Evolutionary conservation across 2,797 vertebrate genomes (phyloP).

Genomic region (Hypotaenidia okinawae): DNA sequence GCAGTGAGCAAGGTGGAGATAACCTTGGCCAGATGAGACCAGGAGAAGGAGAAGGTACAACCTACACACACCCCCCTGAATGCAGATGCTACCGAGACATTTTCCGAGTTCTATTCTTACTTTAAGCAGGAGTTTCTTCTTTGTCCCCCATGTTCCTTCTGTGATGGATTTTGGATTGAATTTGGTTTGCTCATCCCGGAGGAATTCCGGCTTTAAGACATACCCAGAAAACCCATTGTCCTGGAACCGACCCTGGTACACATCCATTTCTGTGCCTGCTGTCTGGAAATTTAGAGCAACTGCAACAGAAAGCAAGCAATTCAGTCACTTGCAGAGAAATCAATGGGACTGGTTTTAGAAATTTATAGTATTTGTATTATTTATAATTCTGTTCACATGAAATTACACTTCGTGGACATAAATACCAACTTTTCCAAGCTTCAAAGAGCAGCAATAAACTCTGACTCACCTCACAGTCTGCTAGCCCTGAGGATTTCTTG

Average conservation of each 20-base stretch:
- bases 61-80: rapidly evolving
- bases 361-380: too few species aligned
- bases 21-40: background rate
- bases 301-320: slow-evolving; percentile 63
- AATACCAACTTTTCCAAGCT: background rate
- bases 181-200: slow-evolving; percentile 80
- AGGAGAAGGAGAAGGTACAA: slow-evolving; percentile 1
- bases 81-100: background rate
- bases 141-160: slow-evolving; percentile 83
- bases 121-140: slow-evolving; percentile 85
- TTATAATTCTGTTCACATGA: background rate
- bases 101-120: slow-evolving; percentile 67
- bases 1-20: background rate
- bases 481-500: background rate
- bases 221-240: slow-evolving; percentile 90
- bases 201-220: slow-evolving; percentile 91
- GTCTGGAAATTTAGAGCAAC: slow-evolving; percentile 98
- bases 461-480: background rate
- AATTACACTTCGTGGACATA: background rate
- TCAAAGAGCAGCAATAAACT: background rate
- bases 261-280: slow-evolving; percentile 88
- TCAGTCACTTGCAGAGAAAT: slow-evolving; percentile 13
- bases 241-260: slow-evolving; percentile 92
- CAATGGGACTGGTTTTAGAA: background rate
- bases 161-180: slow-evolving; percentile 84